phyloP scores from a whole-genome alignment of 2,797 vertebrate species.

The Clarias laeviceps region DNA sequence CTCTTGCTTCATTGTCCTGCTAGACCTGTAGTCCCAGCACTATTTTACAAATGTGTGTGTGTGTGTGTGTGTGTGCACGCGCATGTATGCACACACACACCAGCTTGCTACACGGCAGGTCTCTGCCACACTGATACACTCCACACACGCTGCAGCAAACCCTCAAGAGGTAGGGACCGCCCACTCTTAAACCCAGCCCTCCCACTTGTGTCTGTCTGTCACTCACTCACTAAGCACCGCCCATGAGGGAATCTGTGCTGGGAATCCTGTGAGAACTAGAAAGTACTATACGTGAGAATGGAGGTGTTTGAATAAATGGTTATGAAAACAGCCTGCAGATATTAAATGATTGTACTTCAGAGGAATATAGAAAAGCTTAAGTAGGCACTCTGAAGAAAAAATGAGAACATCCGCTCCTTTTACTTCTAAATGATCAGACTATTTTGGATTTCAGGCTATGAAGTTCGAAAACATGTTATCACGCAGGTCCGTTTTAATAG shows the following conservation, averaged over 20 bases:
- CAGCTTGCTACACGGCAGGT: slow-evolving; percentile 46
- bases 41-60: slow-evolving; percentile 13
- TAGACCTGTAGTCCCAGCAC: slow-evolving; percentile 32
- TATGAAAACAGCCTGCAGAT: slow-evolving; percentile 36
- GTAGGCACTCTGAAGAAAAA: background rate
- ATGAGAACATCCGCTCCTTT: background rate
- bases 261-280: slow-evolving; percentile 17
- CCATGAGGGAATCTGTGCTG: slow-evolving; percentile 18
- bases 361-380: background rate
- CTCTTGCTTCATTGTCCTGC: slow-evolving; percentile 61
- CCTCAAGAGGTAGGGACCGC: slow-evolving; percentile 62
- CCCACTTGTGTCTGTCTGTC: slow-evolving; percentile 35
- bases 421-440: background rate
- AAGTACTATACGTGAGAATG: slow-evolving; percentile 30
- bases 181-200: slow-evolving; percentile 54
- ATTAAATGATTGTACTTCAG: slow-evolving; percentile 29
- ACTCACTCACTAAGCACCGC: slow-evolving; percentile 47
- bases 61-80: slow-evolving; percentile 30
- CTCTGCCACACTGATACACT: slow-evolving; percentile 60
- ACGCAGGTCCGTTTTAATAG: background rate
- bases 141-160: slow-evolving; percentile 58
- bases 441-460: background rate
- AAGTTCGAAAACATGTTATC: background rate
- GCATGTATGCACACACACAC: background rate
- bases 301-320: slow-evolving; percentile 21